Percentiles rank a stretch among this genome's conserved stretches.
Evolutionary conservation across 2,888 invertebrate genomes (phyloP).

Genomic region (Biston betularia): DNA sequence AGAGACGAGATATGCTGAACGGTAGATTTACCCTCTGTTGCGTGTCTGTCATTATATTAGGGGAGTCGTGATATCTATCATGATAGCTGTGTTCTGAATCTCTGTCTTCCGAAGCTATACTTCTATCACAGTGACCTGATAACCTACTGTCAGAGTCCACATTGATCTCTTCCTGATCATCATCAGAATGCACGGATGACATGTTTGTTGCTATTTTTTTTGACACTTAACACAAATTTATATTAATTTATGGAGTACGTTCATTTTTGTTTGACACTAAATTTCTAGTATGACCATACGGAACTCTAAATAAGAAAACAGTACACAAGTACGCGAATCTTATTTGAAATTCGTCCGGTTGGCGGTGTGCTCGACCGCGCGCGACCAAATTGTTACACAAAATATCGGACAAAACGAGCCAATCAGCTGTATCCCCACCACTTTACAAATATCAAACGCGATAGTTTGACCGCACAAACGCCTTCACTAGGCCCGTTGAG

Average conservation of each 20-base stretch:
- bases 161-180: conserved; percentile 89
- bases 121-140: conserved; percentile 82
- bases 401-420: conserved; percentile 75
- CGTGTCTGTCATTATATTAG: conserved; percentile 80
- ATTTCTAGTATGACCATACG: conserved; percentile 39
- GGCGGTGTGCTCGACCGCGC: conserved; percentile 75
- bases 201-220: conserved; percentile 58
- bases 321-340: conserved; percentile 48
- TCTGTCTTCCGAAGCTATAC: conserved; percentile 84
- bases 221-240: conserved; percentile 30
- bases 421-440: conserved; percentile 80
- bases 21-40: conserved; percentile 88
- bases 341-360: conserved; percentile 63
- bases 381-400: conserved; percentile 74
- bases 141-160: conserved; percentile 88
- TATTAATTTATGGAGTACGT: conserved; percentile 31
- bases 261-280: conserved; percentile 50
- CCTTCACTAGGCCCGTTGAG: conserved; percentile 84
- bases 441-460: conserved; percentile 72
- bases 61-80: conserved; percentile 79
- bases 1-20: conserved; percentile 93
- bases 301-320: conserved; percentile 42
- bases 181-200: conserved; percentile 86
- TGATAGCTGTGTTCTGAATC: conserved; percentile 86
- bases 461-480: conserved; percentile 84